A percentile compares a stretch with the other conserved stretches of the same genome.
Conservation (phyloP, 2,888 invertebrate species). For the Philereme transversata region DNA sequence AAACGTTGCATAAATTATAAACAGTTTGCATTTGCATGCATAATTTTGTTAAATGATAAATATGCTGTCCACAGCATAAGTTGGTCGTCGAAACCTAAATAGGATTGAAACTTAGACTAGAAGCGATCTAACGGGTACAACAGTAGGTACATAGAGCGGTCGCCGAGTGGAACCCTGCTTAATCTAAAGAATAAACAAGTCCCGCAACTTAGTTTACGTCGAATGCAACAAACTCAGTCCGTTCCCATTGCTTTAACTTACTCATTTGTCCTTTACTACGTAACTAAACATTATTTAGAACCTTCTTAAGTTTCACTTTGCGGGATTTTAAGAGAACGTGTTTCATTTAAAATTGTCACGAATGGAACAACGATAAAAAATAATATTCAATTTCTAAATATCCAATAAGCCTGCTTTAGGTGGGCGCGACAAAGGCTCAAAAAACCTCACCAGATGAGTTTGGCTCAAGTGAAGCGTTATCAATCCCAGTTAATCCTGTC, state of each 20-base stretch:
- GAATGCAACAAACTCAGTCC: slow-evolving; percentile 62
- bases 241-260: slow-evolving; percentile 51
- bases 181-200: slow-evolving; percentile 73
- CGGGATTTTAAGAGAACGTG: slow-evolving; percentile 38
- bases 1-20: slow-evolving; percentile 12
- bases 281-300: slow-evolving; percentile 22
- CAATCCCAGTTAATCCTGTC: slow-evolving; percentile 73
- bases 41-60: slow-evolving; percentile 35
- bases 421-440: slow-evolving; percentile 49
- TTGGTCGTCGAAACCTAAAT: slow-evolving; percentile 51
- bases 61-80: slow-evolving; percentile 51
- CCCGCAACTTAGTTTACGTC: slow-evolving; percentile 53
- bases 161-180: slow-evolving; percentile 57
- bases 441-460: slow-evolving; percentile 66
- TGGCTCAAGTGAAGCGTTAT: slow-evolving; percentile 71
- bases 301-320: slow-evolving; percentile 28
- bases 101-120: slow-evolving; percentile 65
- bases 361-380: slow-evolving; percentile 30
- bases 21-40: slow-evolving; percentile 4
- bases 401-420: slow-evolving; percentile 17
- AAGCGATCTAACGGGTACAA: slow-evolving; percentile 63
- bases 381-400: slow-evolving; percentile 21
- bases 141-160: slow-evolving; percentile 50
- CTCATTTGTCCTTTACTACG: slow-evolving; percentile 54
- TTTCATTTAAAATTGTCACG: slow-evolving; percentile 39